phyloP scores from a whole-genome alignment of 2,797 vertebrate genomes.

The Macropus fuliginosus region DNA sequence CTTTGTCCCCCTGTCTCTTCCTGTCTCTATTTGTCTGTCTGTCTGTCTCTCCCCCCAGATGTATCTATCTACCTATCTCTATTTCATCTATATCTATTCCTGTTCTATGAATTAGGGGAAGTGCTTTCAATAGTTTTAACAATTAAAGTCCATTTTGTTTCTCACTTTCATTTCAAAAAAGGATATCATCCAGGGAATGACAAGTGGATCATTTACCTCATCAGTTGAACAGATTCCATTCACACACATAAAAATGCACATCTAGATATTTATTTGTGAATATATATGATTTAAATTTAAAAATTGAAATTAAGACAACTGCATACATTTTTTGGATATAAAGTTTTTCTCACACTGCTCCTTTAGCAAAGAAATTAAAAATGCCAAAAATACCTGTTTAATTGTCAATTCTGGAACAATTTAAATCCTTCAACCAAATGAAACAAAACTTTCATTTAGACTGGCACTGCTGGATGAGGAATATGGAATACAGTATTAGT shows the following conservation, averaged over 20 bases:
- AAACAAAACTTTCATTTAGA: slow-evolving; percentile 79
- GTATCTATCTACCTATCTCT: not conserved
- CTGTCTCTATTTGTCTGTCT: too few relatives aligned
- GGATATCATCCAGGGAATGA: not conserved
- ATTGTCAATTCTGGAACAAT: slow-evolving; percentile 72
- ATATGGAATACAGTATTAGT: slow-evolving; percentile 77
- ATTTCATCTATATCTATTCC: not conserved
- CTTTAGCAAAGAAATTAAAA: slow-evolving; percentile 68
- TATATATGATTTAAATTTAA: not conserved
- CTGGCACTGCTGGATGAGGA: slow-evolving; percentile 70
- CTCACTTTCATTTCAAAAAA: slow-evolving; percentile 21
- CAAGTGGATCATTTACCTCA: not conserved
- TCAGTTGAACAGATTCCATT: not conserved
- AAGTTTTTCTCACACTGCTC: slow-evolving; percentile 50
- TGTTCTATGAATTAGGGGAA: not conserved
- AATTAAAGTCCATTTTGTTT: slow-evolving; percentile 34
- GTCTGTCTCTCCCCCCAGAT: too few relatives aligned
- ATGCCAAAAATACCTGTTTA: slow-evolving; percentile 67
- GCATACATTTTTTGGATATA: slow-evolving; percentile 28
- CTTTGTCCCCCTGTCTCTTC: too few relatives aligned
- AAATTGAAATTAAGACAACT: slow-evolving; percentile 18
- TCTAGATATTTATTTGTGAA: not conserved
- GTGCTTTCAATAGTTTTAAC: not conserved
- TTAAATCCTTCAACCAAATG: slow-evolving; percentile 77
- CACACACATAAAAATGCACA: not conserved